Evolutionary conservation across 2,113 vertebrate species (phyloP), one percentile per base, ranked within the genome.

Genomic region (Oryzias javanicus): DNA sequence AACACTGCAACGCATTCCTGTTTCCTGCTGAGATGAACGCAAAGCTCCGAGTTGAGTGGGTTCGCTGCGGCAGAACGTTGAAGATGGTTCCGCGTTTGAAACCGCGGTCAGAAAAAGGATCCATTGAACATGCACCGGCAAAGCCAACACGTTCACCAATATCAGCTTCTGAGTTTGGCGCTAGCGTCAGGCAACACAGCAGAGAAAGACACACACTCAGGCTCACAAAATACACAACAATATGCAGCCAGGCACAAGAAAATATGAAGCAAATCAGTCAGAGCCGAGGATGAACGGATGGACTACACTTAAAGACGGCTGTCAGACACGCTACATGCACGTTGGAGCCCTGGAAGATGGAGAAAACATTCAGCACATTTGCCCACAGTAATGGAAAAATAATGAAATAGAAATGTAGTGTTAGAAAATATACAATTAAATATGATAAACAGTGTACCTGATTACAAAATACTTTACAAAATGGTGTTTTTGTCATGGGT

Each of bases 271-370:
- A 72, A 41, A 49, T 53, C 25, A 54, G 70, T 57, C 35, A 54
- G 59, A 74, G 18, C 45, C 65, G 64, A 19, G 14, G 48, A 48
- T 61, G 27, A 76, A 49, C 49, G 63, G 60, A 61, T 67, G 62
- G 57, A 71, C 42, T 35, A 42, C 18, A 17, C 60, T 60, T 50
- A 42, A 35, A 55, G 59, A 72, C 17, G 8, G 45, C 44, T 29
- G 58, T 49, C 70, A 59, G 63, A 53, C 54, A 74, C 58, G 79
- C 67, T 66, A 79, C 82, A 77, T 70, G 83, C 79, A 79, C 55
- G 29, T 65, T 29, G 42, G 52, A 70, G 61, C 70, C 77, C 44
- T 18, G 64, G 51, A 70, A 60, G 44, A 72, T 63, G 24, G 4
- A 55, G 78, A 74, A 61, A 50, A 80, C 65, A 85, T 82, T 86